Base-by-base conservation (phyloP, 2,888 invertebrate species). In the Xiphydria camelus region DNA sequence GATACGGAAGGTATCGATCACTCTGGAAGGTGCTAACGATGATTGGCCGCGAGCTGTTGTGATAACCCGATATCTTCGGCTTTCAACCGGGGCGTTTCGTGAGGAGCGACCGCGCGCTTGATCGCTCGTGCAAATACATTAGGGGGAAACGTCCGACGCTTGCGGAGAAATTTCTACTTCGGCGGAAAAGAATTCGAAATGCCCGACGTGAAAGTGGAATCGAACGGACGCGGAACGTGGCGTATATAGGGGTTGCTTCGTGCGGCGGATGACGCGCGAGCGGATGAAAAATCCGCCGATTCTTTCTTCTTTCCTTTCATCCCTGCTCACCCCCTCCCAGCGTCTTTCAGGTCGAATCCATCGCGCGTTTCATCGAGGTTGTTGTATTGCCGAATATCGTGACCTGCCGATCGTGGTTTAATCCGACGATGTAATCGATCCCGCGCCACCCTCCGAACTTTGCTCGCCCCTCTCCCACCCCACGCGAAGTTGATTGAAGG, bases 401-500 rank as follows among this genome's bases (percentile, higher is more conserved):
- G 62, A 62, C 62, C 51, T 29, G 44, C 55, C 62, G 57, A 61
- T 62, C 62, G 49, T 56, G 53, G 50, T 54, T 54, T 59, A 59
- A 59, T 57, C 52, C 53, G 38, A 48, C 50, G 55, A 62, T 57
- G 55, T 59, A 59, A 62, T 62, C 62, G 55, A 60, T 54, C 46
- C 49, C 49, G 39, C 12, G 15, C 12, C 15, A 29, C 29, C 29
- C 15, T 14, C 29, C 29, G 34, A 34, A 19, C 34, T 34, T 34
- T 4, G 15, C 19, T 34, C 23, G 10, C 6, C 10, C 18, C 19
- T 34, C 10, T 15, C 9, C 19, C 18, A 18, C 14, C 14, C 10
- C 34, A 15, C 6, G n/a, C 7, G 23, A 18, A 6, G 61, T 59
- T 60, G 61, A 62, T 65, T 54, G 62, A 57, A 53, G 47, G 50